Evolutionary conservation across 2,888 invertebrate species (phyloP).

Genomic region (Trachelus tabidus): DNA sequence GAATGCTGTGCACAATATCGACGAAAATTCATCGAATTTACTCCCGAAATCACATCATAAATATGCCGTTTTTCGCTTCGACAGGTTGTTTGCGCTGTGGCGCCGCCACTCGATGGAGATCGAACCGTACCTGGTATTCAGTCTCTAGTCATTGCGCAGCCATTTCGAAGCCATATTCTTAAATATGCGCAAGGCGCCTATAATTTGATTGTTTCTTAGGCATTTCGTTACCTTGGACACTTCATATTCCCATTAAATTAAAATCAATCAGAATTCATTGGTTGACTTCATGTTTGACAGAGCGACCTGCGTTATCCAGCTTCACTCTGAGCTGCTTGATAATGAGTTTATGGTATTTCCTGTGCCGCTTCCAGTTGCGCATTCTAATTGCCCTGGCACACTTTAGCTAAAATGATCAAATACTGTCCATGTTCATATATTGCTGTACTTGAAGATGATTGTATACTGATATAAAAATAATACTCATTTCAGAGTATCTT

Average conservation of each 20-base stretch:
- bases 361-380: not conserved
- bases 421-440: not conserved
- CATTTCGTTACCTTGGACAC: not conserved
- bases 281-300: not conserved
- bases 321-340: not conserved
- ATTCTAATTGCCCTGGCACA: not conserved
- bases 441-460: not conserved
- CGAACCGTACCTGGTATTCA: conserved; percentile 15
- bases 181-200: not conserved
- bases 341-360: not conserved
- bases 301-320: not conserved
- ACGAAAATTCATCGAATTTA: conserved; percentile 29
- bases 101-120: conserved; percentile 20
- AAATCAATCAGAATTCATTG: not conserved
- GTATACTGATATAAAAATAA: not conserved
- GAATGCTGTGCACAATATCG: not conserved
- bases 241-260: not conserved
- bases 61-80: conserved; percentile 40
- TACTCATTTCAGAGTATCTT: not conserved
- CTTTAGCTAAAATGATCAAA: not conserved
- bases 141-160: not conserved
- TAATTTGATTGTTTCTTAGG: not conserved
- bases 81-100: conserved; percentile 32
- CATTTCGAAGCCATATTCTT: not conserved
- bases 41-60: conserved; percentile 35